phyloP scores from a whole-genome alignment of 2,113 vertebrate species.

The Glaucomys volans region DNA sequence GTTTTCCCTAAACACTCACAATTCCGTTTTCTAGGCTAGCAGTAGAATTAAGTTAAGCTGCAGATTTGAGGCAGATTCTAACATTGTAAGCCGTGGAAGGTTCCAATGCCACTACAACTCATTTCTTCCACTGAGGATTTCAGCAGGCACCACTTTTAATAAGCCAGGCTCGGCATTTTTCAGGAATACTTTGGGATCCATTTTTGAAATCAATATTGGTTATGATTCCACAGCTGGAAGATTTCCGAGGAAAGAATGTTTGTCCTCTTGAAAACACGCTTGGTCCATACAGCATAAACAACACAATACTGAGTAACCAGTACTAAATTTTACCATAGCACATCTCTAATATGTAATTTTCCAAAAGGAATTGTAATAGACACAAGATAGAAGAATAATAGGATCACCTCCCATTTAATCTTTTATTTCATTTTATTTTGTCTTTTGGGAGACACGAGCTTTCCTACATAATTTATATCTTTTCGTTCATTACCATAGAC shows the following conservation, averaged over 20 bases:
- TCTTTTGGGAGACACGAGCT: conserved; percentile 54
- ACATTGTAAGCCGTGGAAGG: background rate
- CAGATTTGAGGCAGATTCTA: conserved; percentile 73
- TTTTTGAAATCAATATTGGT: conserved; percentile 81
- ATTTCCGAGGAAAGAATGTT: conserved; percentile 70
- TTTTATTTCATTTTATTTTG: conserved; percentile 50
- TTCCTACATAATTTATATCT: conserved; percentile 34
- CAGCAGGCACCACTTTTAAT: conserved; percentile 81
- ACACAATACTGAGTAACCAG: background rate
- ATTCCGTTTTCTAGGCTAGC: conserved; percentile 76
- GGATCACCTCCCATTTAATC: conserved; percentile 6
- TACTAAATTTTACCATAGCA: conserved; percentile 30
- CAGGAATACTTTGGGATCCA: conserved; percentile 78
- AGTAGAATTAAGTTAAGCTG: conserved; percentile 76
- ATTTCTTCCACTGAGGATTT: conserved; percentile 73
- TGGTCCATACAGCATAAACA: conserved; percentile 20
- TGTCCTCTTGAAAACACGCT: conserved; percentile 67
- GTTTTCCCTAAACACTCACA: conserved; percentile 84
- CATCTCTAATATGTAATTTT: conserved; percentile 55
- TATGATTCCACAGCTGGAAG: conserved; percentile 77
- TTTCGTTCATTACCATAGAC: conserved; percentile 21
- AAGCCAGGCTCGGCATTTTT: conserved; percentile 71
- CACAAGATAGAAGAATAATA: background rate
- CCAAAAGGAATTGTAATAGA: background rate
- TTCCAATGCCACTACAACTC: conserved; percentile 67